Conservation (phyloP, 2,113 vertebrate species). For the Plecotus auritus region DNA sequence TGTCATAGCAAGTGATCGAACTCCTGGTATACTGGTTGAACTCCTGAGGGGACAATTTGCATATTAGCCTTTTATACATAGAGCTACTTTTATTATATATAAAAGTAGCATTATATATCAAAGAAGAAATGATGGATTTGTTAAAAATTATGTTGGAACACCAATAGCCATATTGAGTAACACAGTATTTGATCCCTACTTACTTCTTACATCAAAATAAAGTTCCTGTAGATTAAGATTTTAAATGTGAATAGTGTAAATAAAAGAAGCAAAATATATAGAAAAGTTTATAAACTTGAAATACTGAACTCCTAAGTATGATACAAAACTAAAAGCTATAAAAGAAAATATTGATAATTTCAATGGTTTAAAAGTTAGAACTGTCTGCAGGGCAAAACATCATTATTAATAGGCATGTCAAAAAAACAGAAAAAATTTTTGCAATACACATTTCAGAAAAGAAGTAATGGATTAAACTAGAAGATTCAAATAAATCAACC, state of each 20-base stretch:
- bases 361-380: not conserved
- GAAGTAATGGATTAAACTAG: not conserved
- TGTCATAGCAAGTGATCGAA: too few relatives aligned
- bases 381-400: not conserved
- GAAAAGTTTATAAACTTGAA: not conserved
- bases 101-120: not conserved
- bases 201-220: not conserved
- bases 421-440: not conserved
- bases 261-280: not conserved
- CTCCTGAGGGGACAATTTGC: too few relatives aligned
- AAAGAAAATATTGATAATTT: not conserved
- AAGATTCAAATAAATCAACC: not conserved
- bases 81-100: not conserved
- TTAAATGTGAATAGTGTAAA: not conserved
- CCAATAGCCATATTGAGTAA: not conserved
- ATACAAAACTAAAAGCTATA: not conserved
- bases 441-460: not conserved
- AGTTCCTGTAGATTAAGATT: not conserved
- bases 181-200: not conserved
- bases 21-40: too few relatives aligned
- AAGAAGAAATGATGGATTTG: not conserved
- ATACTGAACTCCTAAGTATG: not conserved
- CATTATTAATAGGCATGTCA: not conserved
- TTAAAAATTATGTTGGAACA: not conserved
- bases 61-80: too few relatives aligned